Evolutionary conservation across 2,797 vertebrate species (phyloP), one percentile per base, ranked within the genome.

Genomic region (Protonibea diacanthus): DNA sequence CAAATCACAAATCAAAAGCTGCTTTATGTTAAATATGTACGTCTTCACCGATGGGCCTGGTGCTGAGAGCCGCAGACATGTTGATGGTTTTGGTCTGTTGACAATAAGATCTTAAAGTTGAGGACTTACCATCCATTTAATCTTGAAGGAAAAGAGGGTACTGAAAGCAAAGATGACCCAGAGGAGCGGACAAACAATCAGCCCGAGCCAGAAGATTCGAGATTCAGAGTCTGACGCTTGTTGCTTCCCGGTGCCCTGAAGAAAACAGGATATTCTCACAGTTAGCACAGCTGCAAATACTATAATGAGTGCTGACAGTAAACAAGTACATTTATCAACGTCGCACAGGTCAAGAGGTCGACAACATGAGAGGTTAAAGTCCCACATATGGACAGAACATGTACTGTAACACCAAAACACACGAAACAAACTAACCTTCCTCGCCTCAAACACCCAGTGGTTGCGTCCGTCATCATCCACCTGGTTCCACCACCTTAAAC

Each of bases 401-500:
- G 3, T 6, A 66, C 23, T 45, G 15, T 14, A 21, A 59, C 47
- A 59, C 5, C 14, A 25, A 23, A 57, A 27, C 17, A 18, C n/a
- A 56, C n/a, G 25, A 9, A 14, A 20, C 29, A 9, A 14, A 20
- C 33, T 9, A 38, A 38, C 98, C 96, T 98, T 98, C 85, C 96
- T 95, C 3, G 98, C 94, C 88, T 99, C 98, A 92, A 98, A 99
- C 48, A 99, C 93, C 98, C 98, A 99, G 58, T 96, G 97, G 80
- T 97, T 99, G 55, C 93, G 96, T 1, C 98, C 98, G n/a, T 99
- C 97, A 14, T 99, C 97, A 60, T 99, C 97, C 78, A 99, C 96
- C 87, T 98, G 97, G 93, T 99, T 99, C 98, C 98, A 99, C 98
- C 98, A 99, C 33, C 97, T 93, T 3, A 99, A 93, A 20, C 98